Evolutionary conservation across 1,140 invertebrate species (phyloP), one percentile per base, ranked within the genome.

Genomic region (Lasaia peninsularis): DNA sequence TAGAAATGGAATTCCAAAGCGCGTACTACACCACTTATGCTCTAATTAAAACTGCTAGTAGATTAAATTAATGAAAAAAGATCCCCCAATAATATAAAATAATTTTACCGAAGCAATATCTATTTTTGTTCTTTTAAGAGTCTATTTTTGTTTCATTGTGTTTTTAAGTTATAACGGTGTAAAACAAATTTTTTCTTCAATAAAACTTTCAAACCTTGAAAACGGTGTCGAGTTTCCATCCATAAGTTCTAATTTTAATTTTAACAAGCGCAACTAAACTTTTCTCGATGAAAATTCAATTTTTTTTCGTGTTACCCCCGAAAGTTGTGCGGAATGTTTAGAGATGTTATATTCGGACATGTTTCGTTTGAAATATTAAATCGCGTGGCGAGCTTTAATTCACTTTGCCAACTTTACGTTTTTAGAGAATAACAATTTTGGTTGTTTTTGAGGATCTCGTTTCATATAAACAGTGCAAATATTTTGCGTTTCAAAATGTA

Each of bases 311-410:
- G 5, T 6, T 21, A 12, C 40, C 11, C 40, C 11, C 10, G 20
- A 48, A 16, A 48, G 16, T 20, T 18, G 14, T 48, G 18, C 40
- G 40, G 10, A 48, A 48, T 48, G 40, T 48, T 48, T 48, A 48
- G 37, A 44, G 37, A 44, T 44, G 37, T 44, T 44, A 20, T 48
- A 21, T 48, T n/a, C 16, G 40, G 18, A 16, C 16, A 48, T 48
- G 40, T 48, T 48, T 48, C 11, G 40, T 48, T 48, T 48, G 40
- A 48, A 48, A 48, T 48, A 48, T 48, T 48, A 48, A 48, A 48
- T 48, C 40, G 16, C 40, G 40, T 18, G 11, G 40, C 40, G 16
- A 48, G 40, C 4, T 20, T 48, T 48, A 48, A 48, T 48, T 48
- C 40, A 48, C 18, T 48, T 48, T 48, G 40, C 40, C 10, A 48